Evolutionary conservation across 2,888 invertebrate genomes (phyloP), one percentile per base, ranked within the genome.

Genomic region (Pachliopta kotzebuea): DNA sequence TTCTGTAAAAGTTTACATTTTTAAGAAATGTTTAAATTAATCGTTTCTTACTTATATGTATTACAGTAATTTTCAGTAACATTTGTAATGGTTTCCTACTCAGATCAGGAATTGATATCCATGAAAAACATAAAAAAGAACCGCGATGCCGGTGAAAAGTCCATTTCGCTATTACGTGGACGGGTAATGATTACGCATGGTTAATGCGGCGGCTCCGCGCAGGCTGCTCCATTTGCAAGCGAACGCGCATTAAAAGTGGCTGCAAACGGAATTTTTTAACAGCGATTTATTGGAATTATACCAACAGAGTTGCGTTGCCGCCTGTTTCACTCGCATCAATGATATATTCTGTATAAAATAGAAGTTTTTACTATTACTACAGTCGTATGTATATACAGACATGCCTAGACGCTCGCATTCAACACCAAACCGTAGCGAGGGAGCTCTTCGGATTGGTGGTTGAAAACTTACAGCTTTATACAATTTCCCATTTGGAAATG

Each of bases 401-500:
- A 14, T 14, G 37, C 11, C 14, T 37, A 37, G 37, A 2, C 2
- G 37, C 14, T 37, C 37, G 0, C 31, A 31, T 9, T 9, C 37
- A 17, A 37, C 37, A 37, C 37, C 37, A 37, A 37, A 37, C 37
- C 37, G 37, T 14, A 37, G 37, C 11, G 37, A 37, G 14, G n/a
- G 11, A 4, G 37, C 37, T 11, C 37, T 11, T 37, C 11, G 37
- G 14, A 37, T 37, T 20, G 20, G n/a, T 9, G 49, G 49, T 20
- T 7, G 75, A 78, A 78, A 81, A 79, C 74, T 76, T 79, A 77
- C 77, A 72, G 74, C 75, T 75, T 76, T 76, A 80, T 81, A 80
- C 82, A 83, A 86, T 88, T 88, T 88, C 88, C 88, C 83, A 85
- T 88, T 88, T 86, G 80, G 80, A 86, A 88, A 88, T 85, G 83